Evolutionary conservation across 1,140 invertebrate species (phyloP).

Genomic region (Cotesia vestalis): DNA sequence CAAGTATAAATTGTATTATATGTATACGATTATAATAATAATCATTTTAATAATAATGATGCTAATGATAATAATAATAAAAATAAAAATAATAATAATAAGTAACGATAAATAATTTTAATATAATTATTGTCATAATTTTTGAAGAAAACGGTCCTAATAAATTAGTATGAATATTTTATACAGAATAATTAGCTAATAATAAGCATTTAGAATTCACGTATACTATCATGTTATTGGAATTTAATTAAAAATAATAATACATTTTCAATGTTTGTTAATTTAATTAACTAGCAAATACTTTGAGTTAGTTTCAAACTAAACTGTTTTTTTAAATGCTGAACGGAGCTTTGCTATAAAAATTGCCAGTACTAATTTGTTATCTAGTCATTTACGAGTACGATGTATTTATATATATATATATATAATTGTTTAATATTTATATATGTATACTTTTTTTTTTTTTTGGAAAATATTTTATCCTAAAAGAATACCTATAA

Average conservation of each 20-base stretch:
- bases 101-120: slow-evolving; percentile 7
- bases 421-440: background rate
- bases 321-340: too few relatives aligned
- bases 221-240: background rate
- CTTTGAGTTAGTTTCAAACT: too few relatives aligned
- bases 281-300: too few relatives aligned
- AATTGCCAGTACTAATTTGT: too few relatives aligned
- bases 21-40: slow-evolving; percentile 24
- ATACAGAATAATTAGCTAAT: slow-evolving; percentile 15
- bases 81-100: background rate
- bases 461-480: slow-evolving; percentile 6
- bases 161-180: background rate
- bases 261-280: background rate
- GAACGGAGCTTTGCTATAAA: too few relatives aligned
- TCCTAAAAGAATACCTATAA: background rate
- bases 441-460: background rate
- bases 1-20: slow-evolving; percentile 36
- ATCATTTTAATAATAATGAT: background rate
- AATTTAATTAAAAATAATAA: slow-evolving; percentile 3
- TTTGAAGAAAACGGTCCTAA: background rate
- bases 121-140: slow-evolving; percentile 19
- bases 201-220: slow-evolving; percentile 5
- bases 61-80: too few relatives aligned
- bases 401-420: too few relatives aligned
- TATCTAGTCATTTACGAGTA: too few relatives aligned